Evolutionary conservation across 2,888 invertebrate species (phyloP), one percentile per base, ranked within the genome.

Genomic region (Dendrolimus houi): DNA sequence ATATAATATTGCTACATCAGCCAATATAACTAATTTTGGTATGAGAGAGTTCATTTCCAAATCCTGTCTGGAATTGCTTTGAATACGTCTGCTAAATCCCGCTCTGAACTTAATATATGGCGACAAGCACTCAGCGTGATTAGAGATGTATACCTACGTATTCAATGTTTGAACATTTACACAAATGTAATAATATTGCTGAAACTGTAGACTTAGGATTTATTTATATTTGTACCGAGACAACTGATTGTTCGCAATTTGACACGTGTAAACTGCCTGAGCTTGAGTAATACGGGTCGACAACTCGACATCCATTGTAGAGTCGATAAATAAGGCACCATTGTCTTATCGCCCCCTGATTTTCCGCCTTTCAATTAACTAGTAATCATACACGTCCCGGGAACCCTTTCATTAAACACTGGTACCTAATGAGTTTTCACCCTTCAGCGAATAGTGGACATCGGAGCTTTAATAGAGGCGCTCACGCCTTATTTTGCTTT

Each of bases 361-460:
- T 88, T 88, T 78, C 80, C 77, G 74, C 81, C 81, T 85, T 85
- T 86, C 87, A 90, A 89, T 90, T 89, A 88, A 84, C 83, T 79
- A 81, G 88, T 88, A 89, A 87, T 87, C 87, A 88, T 87, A 87
- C 83, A 88, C 86, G 83, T 80, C 81, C 79, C 79, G 75, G 80
- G 81, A 77, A 78, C 85, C 86, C 86, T 89, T 90, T 89, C 84
- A 88, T 89, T 86, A 86, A 83, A 81, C 76, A 80, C 75, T 76
- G 79, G 78, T 87, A 53, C 56, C 59, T 59, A 88, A 89, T 88
- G 87, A 89, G 87, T 89, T 90, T 89, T 87, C 84, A 82, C 86
- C 87, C 88, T 87, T 81, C 83, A 74, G 62, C 77, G 80, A 77
- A 80, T 84, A 85, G 81, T 89, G 88, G 87, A 85, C 89, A 86